Evolutionary conservation across 2,888 invertebrate genomes (phyloP).

Genomic region (Amphipyra berbera): DNA sequence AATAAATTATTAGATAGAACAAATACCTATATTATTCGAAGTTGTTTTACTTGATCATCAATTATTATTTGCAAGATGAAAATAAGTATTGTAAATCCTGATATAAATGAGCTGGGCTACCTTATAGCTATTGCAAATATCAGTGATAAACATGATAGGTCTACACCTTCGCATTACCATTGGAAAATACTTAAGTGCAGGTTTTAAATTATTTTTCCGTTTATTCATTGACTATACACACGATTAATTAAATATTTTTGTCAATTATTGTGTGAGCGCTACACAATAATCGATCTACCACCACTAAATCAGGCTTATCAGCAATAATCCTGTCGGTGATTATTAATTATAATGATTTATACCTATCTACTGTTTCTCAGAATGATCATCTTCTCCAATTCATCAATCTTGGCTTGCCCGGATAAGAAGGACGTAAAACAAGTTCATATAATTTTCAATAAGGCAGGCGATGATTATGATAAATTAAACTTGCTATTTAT

Average conservation of each 20-base stretch:
- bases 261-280: too few relatives aligned
- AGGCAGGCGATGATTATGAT: slow-evolving; percentile 78
- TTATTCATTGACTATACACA: not conserved
- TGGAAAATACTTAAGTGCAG: slow-evolving; percentile 88
- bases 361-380: slow-evolving; percentile 60
- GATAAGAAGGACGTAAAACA: slow-evolving; percentile 79
- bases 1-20: too few relatives aligned
- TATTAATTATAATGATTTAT: too few relatives aligned
- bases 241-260: too few relatives aligned
- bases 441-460: slow-evolving; percentile 81
- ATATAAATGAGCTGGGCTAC: slow-evolving; percentile 74
- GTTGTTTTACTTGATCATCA: not conserved
- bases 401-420: slow-evolving; percentile 81
- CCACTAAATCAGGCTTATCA: too few relatives aligned
- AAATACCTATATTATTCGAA: too few relatives aligned
- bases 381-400: slow-evolving; percentile 85
- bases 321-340: too few relatives aligned
- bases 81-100: slow-evolving; percentile 80
- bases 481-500: slow-evolving; percentile 77
- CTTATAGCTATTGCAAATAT: slow-evolving; percentile 77
- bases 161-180: slow-evolving; percentile 83
- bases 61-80: slow-evolving; percentile 57
- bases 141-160: slow-evolving; percentile 83
- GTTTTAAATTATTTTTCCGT: slow-evolving; percentile 52
- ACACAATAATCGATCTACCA: too few relatives aligned